These are phyloP conservation scores for Ceramica pisi DNA, from an alignment of 2,888 invertebrate genomes.

Conservation along the genomic window DNA sequence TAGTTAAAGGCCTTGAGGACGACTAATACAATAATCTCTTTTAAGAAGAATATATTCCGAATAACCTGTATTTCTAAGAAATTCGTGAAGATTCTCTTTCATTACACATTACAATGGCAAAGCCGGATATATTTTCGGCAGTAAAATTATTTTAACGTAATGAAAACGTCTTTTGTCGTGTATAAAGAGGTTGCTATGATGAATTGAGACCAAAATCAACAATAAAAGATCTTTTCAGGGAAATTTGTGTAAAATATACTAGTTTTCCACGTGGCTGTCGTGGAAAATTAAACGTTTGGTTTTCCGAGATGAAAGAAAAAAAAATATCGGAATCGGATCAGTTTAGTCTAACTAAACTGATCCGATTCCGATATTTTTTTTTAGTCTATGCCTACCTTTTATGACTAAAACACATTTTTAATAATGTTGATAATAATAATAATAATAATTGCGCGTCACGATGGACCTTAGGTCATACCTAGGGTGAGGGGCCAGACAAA, in stretches of 20 bases:
- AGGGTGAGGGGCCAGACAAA: too few species aligned
- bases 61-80: slow-evolving; percentile 9
- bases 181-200: background rate
- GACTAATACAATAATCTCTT: slow-evolving; percentile 18
- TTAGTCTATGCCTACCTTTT: too few species aligned
- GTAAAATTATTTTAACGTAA: slow-evolving; percentile 7
- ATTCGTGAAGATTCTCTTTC: background rate
- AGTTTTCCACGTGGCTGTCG: background rate
- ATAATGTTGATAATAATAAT: too few species aligned
- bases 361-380: too few species aligned
- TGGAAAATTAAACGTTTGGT: too few species aligned
- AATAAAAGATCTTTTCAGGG: background rate
- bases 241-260: background rate
- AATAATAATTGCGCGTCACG: too few species aligned
- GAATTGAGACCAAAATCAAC: background rate
- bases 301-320: too few species aligned
- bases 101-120: background rate
- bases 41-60: slow-evolving; percentile 13
- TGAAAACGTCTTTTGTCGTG: background rate
- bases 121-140: slow-evolving; percentile 3
- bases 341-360: too few species aligned
- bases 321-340: too few species aligned
- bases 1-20: background rate
- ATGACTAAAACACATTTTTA: too few species aligned
- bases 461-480: too few species aligned